A percentile compares a stretch with the other conserved stretches of the same genome.
These are phyloP conservation scores for Hyles lineata DNA, from an alignment of 2,888 invertebrate species.

Conservation along the genomic window DNA sequence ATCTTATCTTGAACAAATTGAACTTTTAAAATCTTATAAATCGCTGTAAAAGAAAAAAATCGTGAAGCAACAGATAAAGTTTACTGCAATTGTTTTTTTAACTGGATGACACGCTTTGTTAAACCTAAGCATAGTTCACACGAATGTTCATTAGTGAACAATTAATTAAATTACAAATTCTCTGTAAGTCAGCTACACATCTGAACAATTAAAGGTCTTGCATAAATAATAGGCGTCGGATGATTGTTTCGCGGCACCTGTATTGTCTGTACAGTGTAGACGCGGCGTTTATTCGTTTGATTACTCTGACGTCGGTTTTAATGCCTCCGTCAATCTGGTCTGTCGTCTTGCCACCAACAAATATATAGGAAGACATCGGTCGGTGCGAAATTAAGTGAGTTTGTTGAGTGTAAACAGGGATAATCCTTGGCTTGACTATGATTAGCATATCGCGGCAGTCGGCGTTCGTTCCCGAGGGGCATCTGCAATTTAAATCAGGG, in stretches of 20 bases:
- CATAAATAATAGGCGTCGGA: slow-evolving; percentile 9
- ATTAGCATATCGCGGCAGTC: slow-evolving; percentile 84
- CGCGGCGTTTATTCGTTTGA: slow-evolving; percentile 12
- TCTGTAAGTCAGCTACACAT: background rate
- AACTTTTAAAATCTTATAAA: no score
- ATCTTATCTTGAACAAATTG: background rate
- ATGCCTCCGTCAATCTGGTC: slow-evolving; percentile 40
- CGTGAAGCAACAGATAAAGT: no score
- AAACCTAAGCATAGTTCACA: background rate
- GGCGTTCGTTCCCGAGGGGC: slow-evolving; percentile 76
- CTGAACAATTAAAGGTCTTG: slow-evolving; percentile 8
- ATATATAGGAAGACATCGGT: slow-evolving; percentile 77
- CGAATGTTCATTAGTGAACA: background rate
- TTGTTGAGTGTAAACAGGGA: slow-evolving; percentile 85
- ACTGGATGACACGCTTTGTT: background rate
- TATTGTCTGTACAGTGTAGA: background rate
- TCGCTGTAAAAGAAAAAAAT: no score
- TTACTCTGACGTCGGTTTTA: slow-evolving; percentile 28
- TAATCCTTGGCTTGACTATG: slow-evolving; percentile 84
- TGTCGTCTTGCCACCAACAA: slow-evolving; percentile 49
- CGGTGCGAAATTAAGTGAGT: slow-evolving; percentile 83
- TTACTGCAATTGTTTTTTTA: background rate
- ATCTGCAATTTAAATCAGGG: slow-evolving; percentile 85
- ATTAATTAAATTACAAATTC: background rate
- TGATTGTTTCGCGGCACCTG: slow-evolving; percentile 7